Conservation (phyloP, 2,113 vertebrate species). For the Corythornis cristatus region DNA sequence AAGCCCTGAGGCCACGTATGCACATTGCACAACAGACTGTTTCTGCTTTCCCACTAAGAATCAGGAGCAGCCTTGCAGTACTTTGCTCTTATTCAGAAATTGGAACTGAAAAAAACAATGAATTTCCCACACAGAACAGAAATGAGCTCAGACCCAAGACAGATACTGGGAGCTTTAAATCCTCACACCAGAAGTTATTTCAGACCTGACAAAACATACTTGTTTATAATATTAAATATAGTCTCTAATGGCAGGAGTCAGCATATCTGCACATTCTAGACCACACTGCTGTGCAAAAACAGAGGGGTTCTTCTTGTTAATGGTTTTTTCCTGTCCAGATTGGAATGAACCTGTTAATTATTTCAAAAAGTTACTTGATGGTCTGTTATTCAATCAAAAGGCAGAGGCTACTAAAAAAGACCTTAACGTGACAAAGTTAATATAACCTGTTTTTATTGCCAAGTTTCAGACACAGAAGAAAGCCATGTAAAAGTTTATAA, state of each 20-base stretch:
- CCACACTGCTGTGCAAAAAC: not conserved
- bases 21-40: constrained; percentile 21
- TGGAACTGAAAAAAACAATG: constrained; percentile 20
- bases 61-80: not conserved
- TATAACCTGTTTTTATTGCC: constrained; percentile 23
- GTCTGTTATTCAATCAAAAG: constrained; percentile 18
- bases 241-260: not conserved
- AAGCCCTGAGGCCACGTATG: constrained; percentile 43
- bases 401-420: constrained; percentile 18
- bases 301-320: accelerated
- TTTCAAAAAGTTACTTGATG: constrained; percentile 17
- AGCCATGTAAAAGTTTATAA: constrained; percentile 6
- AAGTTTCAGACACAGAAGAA: constrained; percentile 37
- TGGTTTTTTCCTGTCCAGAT: not conserved
- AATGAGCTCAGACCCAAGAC: constrained; percentile 52
- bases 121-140: constrained; percentile 51
- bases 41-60: constrained; percentile 29
- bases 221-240: constrained; percentile 14
- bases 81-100: constrained; percentile 46
- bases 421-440: constrained; percentile 50
- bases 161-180: constrained; percentile 17
- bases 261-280: not conserved
- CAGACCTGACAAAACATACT: constrained; percentile 12
- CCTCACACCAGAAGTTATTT: constrained; percentile 17
- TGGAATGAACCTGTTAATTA: constrained; percentile 14